phyloP scores from a whole-genome alignment of 1,140 invertebrate species.

The Brachionus calyciflorus region DNA sequence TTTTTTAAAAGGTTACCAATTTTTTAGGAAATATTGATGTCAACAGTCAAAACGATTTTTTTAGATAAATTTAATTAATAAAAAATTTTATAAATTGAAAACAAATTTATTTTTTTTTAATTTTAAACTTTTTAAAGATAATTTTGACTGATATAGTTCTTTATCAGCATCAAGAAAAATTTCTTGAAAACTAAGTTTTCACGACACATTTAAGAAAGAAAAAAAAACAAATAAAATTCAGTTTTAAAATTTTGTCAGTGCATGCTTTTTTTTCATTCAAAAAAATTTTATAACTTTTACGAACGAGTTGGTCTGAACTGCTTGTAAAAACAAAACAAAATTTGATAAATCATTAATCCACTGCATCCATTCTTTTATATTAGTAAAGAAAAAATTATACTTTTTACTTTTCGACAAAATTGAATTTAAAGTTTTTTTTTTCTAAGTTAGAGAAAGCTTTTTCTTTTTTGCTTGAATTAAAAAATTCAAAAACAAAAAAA shows the following conservation, averaged over 20 bases:
- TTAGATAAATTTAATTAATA: neutral
- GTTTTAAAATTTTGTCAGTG: conserved; percentile 8
- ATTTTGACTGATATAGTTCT: too few species aligned
- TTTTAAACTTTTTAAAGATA: too few species aligned
- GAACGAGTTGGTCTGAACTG: too few species aligned
- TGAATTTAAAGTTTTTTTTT: too few species aligned
- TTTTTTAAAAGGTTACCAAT: conserved; percentile 17
- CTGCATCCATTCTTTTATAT: neutral
- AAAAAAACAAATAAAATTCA: neutral
- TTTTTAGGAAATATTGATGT: neutral
- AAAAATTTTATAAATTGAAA: too few species aligned
- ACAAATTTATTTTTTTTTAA: too few species aligned
- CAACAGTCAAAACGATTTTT: conserved; percentile 25
- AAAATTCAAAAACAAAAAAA: neutral
- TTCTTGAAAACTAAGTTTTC: too few species aligned
- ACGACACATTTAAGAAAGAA: too few species aligned
- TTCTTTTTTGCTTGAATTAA: neutral
- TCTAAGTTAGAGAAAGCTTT: too few species aligned
- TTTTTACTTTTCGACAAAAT: conserved; percentile 3
- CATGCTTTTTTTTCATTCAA: neutral
- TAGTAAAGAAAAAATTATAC: neutral
- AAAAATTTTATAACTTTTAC: too few species aligned
- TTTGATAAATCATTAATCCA: neutral
- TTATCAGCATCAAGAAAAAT: too few species aligned
- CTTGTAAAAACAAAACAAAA: too few species aligned